Conservation (phyloP, 2,888 invertebrate genomes). For the Agriotes lineatus region DNA sequence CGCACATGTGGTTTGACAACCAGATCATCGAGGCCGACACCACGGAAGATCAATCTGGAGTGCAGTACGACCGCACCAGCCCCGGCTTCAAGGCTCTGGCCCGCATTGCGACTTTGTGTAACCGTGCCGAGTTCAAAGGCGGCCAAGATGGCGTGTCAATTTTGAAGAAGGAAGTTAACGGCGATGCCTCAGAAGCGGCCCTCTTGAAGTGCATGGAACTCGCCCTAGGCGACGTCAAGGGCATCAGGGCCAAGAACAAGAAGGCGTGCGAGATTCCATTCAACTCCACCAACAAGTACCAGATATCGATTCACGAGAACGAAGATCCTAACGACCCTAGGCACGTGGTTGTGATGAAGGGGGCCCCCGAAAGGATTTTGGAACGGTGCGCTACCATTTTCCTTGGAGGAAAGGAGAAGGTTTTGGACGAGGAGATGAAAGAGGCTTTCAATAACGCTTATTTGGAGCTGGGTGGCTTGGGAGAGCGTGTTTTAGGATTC, state of each 20-base stretch:
- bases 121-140: conserved; percentile 97
- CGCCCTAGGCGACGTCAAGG: conserved; percentile 88
- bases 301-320: conserved; percentile 95
- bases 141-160: conserved; percentile 94
- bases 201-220: conserved; percentile 94
- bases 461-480: conserved; percentile 89
- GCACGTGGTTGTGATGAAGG: conserved; percentile 95
- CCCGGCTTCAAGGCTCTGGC: conserved; percentile 83
- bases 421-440: conserved; percentile 93
- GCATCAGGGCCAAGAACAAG: conserved; percentile 86
- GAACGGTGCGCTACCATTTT: conserved; percentile 92
- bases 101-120: conserved; percentile 95
- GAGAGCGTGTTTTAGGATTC: conserved; percentile 92
- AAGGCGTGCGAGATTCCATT: conserved; percentile 94
- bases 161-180: conserved; percentile 93
- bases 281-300: conserved; percentile 96
- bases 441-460: conserved; percentile 96
- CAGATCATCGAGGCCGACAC: conserved; percentile 99
- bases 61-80: conserved; percentile 85
- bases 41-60: conserved; percentile 97
- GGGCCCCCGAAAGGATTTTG: conserved; percentile 95
- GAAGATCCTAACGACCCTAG: conserved; percentile 92
- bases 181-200: conserved; percentile 96
- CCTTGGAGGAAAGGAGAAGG: conserved; percentile 91
- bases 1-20: conserved; percentile 99